Evolutionary conservation across 2,113 vertebrate genomes (phyloP), one percentile per base, ranked within the genome.

Genomic region (Leucopsar rothschildi): DNA sequence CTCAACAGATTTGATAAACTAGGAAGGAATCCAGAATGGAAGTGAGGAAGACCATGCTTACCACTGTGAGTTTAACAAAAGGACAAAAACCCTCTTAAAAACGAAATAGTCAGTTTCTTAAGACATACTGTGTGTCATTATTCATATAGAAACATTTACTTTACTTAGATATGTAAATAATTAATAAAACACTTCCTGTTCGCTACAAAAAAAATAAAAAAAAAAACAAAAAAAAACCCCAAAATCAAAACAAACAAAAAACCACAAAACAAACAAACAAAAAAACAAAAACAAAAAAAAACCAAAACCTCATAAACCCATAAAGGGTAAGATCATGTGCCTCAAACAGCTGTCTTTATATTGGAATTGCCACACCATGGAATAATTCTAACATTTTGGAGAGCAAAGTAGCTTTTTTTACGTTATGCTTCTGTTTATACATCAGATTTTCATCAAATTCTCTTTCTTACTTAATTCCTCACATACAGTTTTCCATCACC

Each of bases 121-220:
- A 95, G 96, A 59, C 25, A 24, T 29, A 31, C 6, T 55, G 4
- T 60, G 35, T 19, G 25, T 23, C 18, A 63, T 29, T 71, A 28
- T 60, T 92, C 28, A 55, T 42, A 65, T 7, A 94, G 37, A 97
- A 96, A 49, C 21, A 37, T 70, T 75, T 95, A 18, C 24, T 90
- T 96, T 90, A 66, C 42, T 92, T 75, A 86, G 24, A 28, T 45
- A 42, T 27, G 61, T 79, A 69, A 96, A 94, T 91, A 96, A 96
- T 91, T 96, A 14, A 85, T 47, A 25, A 95, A 76, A 4, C 2
- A 72, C 37, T 95, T 95, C 25, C 37, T 60, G 45, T 22, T 33
- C 94, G 23, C 24, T 68, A 33, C 52, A 77, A 71, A 93, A 52
- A 89, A 72, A 75, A 59, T 55, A 83, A 86, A 4, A 45, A 24